phyloP scores from a whole-genome alignment of 2,113 vertebrate genomes.

The Smithornis capensis region DNA sequence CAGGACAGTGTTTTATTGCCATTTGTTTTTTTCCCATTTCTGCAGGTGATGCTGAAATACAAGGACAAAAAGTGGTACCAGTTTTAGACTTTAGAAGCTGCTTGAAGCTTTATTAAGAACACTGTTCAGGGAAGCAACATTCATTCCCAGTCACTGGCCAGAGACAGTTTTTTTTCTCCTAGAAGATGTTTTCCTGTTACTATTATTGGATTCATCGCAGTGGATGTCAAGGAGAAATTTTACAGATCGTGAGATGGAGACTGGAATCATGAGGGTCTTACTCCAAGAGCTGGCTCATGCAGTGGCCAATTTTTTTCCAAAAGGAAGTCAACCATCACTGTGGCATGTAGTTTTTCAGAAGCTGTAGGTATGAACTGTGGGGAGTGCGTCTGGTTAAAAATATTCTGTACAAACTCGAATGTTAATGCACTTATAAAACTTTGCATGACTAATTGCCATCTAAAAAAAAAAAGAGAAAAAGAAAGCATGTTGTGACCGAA shows the following conservation, averaged over 20 bases:
- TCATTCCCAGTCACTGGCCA: conserved; percentile 69
- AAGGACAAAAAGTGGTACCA: conserved; percentile 99
- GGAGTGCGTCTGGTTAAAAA: conserved; percentile 67
- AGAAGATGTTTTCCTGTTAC: conserved; percentile 59
- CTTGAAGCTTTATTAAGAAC: conserved; percentile 58
- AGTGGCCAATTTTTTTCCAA: neutral
- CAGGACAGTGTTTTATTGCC: neutral
- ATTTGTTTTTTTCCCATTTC: neutral
- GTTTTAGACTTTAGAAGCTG: conserved; percentile 81
- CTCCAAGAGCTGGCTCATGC: conserved; percentile 10
- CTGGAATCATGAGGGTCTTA: conserved; percentile 4
- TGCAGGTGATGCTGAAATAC: conserved; percentile 96
- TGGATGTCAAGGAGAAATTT: conserved; percentile 45
- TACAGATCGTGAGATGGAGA: neutral
- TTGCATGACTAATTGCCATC: conserved; percentile 88
- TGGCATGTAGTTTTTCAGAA: conserved; percentile 68
- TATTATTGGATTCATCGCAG: conserved; percentile 50
- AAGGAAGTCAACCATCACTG: conserved; percentile 66
- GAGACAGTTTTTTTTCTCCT: conserved; percentile 63
- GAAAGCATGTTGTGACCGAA: conserved; percentile 78
- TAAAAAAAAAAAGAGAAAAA: conserved; percentile 68
- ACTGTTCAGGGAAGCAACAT: conserved; percentile 70
- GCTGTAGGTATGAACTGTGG: conserved; percentile 69
- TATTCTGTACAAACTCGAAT: conserved; percentile 80
- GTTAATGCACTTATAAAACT: conserved; percentile 85